Percentiles rank a stretch among this genome's conserved stretches.
Evolutionary conservation across 30 jellyfish, hydroid and myxozoan species (phyloP).

Genomic region (Cassiopea andromeda): DNA sequence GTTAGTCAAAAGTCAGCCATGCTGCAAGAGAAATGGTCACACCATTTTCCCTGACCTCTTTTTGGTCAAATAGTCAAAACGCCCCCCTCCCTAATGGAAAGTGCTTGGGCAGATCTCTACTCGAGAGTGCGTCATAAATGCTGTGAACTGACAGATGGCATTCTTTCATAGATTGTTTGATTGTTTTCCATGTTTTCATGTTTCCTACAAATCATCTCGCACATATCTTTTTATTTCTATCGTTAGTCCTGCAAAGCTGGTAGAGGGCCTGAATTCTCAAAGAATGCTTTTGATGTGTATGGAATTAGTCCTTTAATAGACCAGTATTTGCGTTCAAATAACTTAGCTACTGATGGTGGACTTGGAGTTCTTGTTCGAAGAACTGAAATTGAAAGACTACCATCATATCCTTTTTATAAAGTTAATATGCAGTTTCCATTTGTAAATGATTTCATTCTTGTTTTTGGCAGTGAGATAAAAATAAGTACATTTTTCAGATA

Average conservation of each 20-base stretch:
- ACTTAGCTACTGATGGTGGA: conserved; percentile 80
- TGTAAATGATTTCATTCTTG: neutral
- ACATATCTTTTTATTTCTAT: neutral
- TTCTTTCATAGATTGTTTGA: neutral
- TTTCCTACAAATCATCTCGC: neutral
- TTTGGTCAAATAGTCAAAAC: too few species aligned
- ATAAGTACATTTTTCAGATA: neutral
- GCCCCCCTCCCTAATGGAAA: too few species aligned
- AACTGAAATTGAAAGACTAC: conserved; percentile 81
- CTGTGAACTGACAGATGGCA: too few species aligned
- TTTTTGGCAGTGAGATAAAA: neutral
- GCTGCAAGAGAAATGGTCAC: too few species aligned
- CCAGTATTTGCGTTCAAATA: conserved; percentile 63
- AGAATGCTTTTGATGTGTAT: conserved; percentile 77
- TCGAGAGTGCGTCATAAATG: too few species aligned
- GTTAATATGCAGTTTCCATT: neutral
- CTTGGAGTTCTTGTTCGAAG: conserved; percentile 72
- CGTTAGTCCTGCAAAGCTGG: conserved; percentile 89
- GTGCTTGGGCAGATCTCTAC: too few species aligned
- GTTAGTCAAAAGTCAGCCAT: too few species aligned
- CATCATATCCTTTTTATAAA: conserved; percentile 83
- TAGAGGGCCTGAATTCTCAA: conserved; percentile 72
- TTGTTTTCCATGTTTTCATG: neutral
- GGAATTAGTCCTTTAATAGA: conserved; percentile 93
- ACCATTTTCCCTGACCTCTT: too few species aligned